Percentiles rank a stretch among this genome's conserved stretches.
These are phyloP conservation scores for Sebastes elongatus DNA, from an alignment of 2,797 vertebrate genomes.

Conservation along the genomic window DNA sequence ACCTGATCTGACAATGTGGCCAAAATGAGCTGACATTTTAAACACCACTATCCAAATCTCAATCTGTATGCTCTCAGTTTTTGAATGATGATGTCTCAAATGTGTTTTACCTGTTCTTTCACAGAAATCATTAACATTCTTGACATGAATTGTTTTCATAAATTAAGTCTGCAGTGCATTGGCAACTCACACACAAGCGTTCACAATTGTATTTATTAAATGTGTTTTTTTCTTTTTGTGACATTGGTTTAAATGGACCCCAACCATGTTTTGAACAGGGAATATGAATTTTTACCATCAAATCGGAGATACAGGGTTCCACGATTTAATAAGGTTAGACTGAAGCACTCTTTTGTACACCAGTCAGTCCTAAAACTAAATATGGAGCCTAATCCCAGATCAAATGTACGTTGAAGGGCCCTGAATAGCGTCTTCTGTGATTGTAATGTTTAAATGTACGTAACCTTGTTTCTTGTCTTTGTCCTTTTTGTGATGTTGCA, in stretches of 20 bases:
- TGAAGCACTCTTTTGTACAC: too few species aligned
- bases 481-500: too few species aligned
- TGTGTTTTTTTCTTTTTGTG: background rate
- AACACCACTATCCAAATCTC: background rate
- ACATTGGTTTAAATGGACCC: slow-evolving; percentile 45
- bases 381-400: too few species aligned
- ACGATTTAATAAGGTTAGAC: too few species aligned
- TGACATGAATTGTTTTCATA: background rate
- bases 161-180: slow-evolving; percentile 5
- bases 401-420: too few species aligned
- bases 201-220: slow-evolving; percentile 61
- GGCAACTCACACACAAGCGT: slow-evolving; percentile 26
- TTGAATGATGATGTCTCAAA: background rate
- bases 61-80: background rate
- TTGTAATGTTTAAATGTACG: too few species aligned
- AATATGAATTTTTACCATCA: rapidly evolving
- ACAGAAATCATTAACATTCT: background rate
- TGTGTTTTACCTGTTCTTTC: background rate
- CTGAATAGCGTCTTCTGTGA: too few species aligned
- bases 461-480: too few species aligned
- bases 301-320: too few species aligned
- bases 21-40: background rate
- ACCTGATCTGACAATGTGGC: background rate
- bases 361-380: too few species aligned
- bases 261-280: too few species aligned